Conservation (phyloP, 2,797 vertebrate genomes). For the Gymnothorax reevesii region DNA sequence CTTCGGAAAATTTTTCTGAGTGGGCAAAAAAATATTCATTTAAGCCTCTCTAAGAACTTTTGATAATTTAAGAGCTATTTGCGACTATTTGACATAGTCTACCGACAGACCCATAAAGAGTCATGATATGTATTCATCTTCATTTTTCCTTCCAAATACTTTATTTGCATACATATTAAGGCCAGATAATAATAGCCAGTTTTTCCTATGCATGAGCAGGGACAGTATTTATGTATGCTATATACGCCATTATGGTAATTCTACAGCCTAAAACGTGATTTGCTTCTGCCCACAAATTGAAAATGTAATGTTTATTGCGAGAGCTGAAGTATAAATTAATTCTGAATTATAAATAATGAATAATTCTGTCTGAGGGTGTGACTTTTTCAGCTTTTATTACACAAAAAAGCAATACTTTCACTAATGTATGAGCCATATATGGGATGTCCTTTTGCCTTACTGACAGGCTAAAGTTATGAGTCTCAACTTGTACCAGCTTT, state of each 20-base stretch:
- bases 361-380: neutral
- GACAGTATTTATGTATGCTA: conserved; percentile 12
- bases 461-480: neutral
- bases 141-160: neutral
- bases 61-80: neutral
- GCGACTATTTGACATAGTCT: neutral
- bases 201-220: neutral
- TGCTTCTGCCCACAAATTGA: neutral
- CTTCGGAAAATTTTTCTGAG: too few relatives aligned
- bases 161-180: conserved; percentile 5
- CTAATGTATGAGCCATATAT: neutral
- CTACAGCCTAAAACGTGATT: neutral
- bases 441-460: neutral
- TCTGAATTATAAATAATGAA: neutral
- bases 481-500: neutral
- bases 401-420: neutral
- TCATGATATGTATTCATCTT: neutral
- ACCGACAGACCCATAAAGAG: neutral
- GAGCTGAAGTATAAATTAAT: neutral
- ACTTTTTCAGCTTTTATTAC: neutral
- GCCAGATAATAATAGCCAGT: neutral
- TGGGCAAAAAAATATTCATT: neutral
- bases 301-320: conserved; percentile 2
- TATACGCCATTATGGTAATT: neutral
- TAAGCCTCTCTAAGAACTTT: too few relatives aligned